Conservation (phyloP, 2,113 vertebrate species). For the Mesembrinibis cayennensis region DNA sequence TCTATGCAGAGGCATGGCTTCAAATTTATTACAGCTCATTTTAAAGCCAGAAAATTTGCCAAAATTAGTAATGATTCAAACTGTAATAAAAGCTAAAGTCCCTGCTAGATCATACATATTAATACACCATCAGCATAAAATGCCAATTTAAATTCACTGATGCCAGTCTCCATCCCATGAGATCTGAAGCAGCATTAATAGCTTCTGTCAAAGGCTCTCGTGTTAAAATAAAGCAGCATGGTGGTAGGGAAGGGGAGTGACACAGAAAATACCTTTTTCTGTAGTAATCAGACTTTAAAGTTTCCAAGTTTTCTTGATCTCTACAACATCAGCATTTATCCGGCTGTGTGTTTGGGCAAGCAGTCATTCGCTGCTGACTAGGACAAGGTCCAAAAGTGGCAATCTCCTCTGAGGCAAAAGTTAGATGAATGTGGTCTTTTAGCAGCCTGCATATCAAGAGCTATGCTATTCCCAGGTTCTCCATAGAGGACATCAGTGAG, state of each 20-base stretch:
- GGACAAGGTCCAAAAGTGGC: neutral
- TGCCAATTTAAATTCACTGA: slow-evolving; percentile 8
- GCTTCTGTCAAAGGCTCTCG: neutral
- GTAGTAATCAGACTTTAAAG: neutral
- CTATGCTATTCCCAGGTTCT: neutral
- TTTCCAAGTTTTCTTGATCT: neutral
- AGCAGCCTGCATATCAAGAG: neutral
- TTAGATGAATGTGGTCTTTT: neutral
- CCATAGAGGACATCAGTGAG: neutral
- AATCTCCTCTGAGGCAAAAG: neutral
- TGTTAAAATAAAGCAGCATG: neutral
- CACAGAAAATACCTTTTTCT: neutral
- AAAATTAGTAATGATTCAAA: slow-evolving; percentile 29
- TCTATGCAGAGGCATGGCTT: neutral
- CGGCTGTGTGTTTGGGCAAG: neutral
- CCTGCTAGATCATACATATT: neutral
- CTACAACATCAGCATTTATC: neutral
- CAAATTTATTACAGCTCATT: neutral
- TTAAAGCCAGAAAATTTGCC: slow-evolving; percentile 8
- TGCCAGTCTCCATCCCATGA: neutral
- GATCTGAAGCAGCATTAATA: neutral
- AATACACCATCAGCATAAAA: slow-evolving; percentile 5
- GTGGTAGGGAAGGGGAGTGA: neutral
- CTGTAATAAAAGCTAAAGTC: slow-evolving; percentile 3
- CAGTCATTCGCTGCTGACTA: neutral